These are phyloP conservation scores for Prosapia bicincta DNA, from an alignment of 2,888 invertebrate genomes.

Conservation along the genomic window DNA sequence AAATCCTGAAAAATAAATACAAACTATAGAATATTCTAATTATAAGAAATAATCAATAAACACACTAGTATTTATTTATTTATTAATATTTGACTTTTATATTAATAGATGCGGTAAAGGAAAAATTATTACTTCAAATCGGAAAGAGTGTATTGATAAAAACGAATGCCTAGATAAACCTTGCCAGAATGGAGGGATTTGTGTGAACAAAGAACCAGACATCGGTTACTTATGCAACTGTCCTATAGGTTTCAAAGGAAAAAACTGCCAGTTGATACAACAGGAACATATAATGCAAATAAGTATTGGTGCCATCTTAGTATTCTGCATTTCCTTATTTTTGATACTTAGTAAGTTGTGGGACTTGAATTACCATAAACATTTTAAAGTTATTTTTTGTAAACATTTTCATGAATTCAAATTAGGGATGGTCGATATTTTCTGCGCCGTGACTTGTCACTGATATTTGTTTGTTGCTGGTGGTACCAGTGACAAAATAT, in stretches of 20 bases:
- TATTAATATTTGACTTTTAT: not conserved
- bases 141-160: slow-evolving; percentile 90
- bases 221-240: slow-evolving; percentile 84
- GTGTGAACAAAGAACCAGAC: slow-evolving; percentile 85
- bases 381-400: slow-evolving; percentile 19
- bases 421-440: too few species aligned
- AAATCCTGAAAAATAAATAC: too few species aligned
- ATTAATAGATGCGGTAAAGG: slow-evolving; percentile 83
- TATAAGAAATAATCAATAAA: not conserved
- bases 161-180: slow-evolving; percentile 93
- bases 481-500: too few species aligned
- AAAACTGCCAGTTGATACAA: slow-evolving; percentile 88
- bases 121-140: slow-evolving; percentile 81
- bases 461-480: too few species aligned
- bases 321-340: slow-evolving; percentile 94
- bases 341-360: slow-evolving; percentile 94
- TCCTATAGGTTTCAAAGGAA: slow-evolving; percentile 89
- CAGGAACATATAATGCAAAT: slow-evolving; percentile 92
- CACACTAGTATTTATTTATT: not conserved
- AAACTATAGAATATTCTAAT: too few species aligned
- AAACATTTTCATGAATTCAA: too few species aligned
- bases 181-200: slow-evolving; percentile 88
- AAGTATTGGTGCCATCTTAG: slow-evolving; percentile 94
- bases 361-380: not conserved
- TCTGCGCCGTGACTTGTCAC: too few species aligned